A percentile compares a stretch with the other conserved stretches of the same genome.
Evolutionary conservation across 2,113 vertebrate genomes (phyloP).

Genomic region (Todiramphus chloris): DNA sequence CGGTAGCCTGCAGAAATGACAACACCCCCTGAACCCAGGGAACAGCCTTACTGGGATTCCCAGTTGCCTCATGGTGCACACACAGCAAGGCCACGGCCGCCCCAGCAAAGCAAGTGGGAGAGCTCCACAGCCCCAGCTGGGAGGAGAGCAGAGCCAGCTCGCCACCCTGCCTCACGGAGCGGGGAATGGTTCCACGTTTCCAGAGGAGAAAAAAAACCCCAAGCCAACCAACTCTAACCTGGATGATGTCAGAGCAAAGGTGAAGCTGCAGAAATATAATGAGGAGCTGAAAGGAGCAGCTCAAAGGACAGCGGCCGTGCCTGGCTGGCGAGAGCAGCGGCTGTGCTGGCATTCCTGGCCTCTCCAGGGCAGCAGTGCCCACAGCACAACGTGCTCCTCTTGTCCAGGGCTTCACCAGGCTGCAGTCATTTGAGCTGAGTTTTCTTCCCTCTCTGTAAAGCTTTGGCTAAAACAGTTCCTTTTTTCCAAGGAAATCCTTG

Average conservation of each 20-base stretch:
- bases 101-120: not conserved
- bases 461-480: not conserved
- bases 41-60: not conserved
- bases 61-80: not conserved
- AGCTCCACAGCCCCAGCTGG: not conserved
- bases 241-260: conserved; percentile 47
- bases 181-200: not conserved
- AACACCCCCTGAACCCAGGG: not conserved
- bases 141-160: not conserved
- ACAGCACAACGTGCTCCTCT: not conserved
- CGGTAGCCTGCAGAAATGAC: conserved; percentile 81
- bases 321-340: not conserved
- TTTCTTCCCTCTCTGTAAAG: not conserved
- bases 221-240: not conserved
- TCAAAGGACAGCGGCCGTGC: not conserved
- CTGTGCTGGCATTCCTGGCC: fast-evolving
- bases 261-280: conserved; percentile 53
- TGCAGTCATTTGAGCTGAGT: not conserved
- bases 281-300: conserved; percentile 21
- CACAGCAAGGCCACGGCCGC: not conserved
- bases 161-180: not conserved
- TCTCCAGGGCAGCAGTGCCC: conserved; percentile 21
- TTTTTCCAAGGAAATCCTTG: not conserved
- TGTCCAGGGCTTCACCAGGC: not conserved
- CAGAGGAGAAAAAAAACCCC: not conserved